A percentile compares a stretch with the other conserved stretches of the same genome.
These are phyloP conservation scores for Rutpela maculata DNA, from an alignment of 2,888 invertebrate species.

Conservation along the genomic window DNA sequence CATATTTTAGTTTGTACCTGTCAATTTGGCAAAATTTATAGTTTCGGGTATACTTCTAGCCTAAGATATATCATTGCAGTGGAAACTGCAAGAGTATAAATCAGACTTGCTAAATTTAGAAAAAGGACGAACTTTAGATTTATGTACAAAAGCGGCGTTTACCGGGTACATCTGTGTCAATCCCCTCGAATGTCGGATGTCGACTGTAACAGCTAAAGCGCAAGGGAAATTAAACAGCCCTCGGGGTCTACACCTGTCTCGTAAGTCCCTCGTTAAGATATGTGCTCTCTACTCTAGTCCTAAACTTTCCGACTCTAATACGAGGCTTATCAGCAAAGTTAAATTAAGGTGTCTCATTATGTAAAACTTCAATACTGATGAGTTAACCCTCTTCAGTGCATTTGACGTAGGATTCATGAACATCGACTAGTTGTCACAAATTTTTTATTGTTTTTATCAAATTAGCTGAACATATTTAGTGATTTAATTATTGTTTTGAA, in stretches of 20 bases:
- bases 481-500: not conserved
- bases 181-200: not conserved
- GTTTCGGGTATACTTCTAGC: not conserved
- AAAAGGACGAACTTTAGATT: not conserved
- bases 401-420: not conserved
- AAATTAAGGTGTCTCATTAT: not conserved
- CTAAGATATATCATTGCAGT: not conserved
- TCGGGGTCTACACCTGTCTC: not conserved
- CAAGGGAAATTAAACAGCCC: slow-evolving; percentile 4
- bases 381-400: not conserved
- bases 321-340: not conserved
- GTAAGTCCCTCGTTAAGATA: not conserved
- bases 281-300: not conserved
- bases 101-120: not conserved
- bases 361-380: not conserved
- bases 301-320: not conserved
- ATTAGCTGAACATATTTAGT: not conserved
- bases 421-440: not conserved
- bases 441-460: not conserved
- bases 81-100: not conserved
- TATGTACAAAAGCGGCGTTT: not conserved
- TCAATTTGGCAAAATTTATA: not conserved
- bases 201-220: not conserved
- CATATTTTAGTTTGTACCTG: not conserved
- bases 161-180: not conserved